These are phyloP conservation scores for Eupeodes luniger DNA, from an alignment of 2,888 invertebrate species.

Conservation along the genomic window DNA sequence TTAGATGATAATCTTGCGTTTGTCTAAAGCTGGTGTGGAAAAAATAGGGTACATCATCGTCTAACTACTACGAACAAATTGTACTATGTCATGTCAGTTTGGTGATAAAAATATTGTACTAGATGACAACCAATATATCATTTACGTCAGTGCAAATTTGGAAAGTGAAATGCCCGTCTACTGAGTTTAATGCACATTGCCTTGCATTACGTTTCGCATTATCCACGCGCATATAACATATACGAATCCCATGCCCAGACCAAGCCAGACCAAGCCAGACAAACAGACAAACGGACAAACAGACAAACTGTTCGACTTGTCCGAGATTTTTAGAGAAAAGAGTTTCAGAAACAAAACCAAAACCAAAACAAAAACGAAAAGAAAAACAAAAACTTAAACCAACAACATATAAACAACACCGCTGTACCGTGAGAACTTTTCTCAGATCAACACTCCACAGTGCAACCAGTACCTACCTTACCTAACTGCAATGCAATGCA, in stretches of 20 bases:
- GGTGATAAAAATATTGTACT: no score
- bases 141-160: slow-evolving; percentile 21
- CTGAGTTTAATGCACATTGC: slow-evolving; percentile 24
- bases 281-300: slow-evolving; percentile 61
- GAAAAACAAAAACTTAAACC: slow-evolving; percentile 40
- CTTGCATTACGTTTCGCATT: slow-evolving; percentile 66
- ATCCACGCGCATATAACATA: slow-evolving; percentile 65
- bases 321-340: slow-evolving; percentile 71
- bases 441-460: slow-evolving; percentile 66
- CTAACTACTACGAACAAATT: no score
- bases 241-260: slow-evolving; percentile 61
- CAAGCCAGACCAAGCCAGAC: slow-evolving; percentile 59
- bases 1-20: no score
- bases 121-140: not conserved
- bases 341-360: slow-evolving; percentile 60
- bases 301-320: slow-evolving; percentile 69
- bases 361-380: slow-evolving; percentile 49
- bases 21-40: no score
- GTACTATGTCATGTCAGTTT: no score
- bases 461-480: slow-evolving; percentile 4
- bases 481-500: not conserved
- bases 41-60: no score
- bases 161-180: slow-evolving; percentile 50
- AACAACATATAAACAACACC: slow-evolving; percentile 48
- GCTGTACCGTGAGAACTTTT: slow-evolving; percentile 74